Percentiles rank a stretch among this genome's conserved stretches.
These are phyloP conservation scores for Cettia cetti DNA, from an alignment of 2,113 vertebrate species.

Conservation along the genomic window DNA sequence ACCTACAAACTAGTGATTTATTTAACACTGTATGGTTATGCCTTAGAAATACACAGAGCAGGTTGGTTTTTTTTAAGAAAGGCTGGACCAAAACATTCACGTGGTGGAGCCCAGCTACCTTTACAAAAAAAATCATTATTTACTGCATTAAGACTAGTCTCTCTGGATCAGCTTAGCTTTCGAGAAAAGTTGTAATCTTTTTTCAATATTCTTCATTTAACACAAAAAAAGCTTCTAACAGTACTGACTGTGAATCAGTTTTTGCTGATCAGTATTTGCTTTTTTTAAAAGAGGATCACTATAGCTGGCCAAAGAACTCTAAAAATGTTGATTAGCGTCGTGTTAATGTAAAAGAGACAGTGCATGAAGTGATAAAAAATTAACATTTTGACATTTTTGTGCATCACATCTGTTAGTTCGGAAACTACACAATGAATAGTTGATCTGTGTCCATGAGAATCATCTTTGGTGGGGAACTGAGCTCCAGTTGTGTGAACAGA, in stretches of 20 bases:
- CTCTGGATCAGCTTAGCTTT: background rate
- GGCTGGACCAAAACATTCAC: background rate
- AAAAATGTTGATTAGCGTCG: background rate
- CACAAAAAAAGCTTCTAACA: background rate
- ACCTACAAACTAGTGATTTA: background rate
- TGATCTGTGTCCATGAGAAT: background rate
- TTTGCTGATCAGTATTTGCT: background rate
- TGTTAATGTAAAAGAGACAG: background rate
- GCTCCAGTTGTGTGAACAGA: background rate
- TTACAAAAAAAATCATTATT: background rate
- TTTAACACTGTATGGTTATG: background rate
- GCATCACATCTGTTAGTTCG: background rate
- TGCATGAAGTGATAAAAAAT: background rate
- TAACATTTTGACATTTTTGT: background rate
- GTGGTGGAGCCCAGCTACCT: background rate
- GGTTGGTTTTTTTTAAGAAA: background rate
- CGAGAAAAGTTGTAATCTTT: background rate
- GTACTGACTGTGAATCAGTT: background rate
- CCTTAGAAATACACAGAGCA: background rate
- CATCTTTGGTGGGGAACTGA: fast-evolving
- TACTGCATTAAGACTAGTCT: background rate
- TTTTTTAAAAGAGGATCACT: background rate
- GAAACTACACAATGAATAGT: background rate
- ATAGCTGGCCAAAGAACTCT: background rate
- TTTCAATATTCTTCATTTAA: background rate